Percentiles rank a stretch among this genome's conserved stretches.
Evolutionary conservation across 2,888 invertebrate genomes (phyloP).

Genomic region (Gastrophysa polygoni): DNA sequence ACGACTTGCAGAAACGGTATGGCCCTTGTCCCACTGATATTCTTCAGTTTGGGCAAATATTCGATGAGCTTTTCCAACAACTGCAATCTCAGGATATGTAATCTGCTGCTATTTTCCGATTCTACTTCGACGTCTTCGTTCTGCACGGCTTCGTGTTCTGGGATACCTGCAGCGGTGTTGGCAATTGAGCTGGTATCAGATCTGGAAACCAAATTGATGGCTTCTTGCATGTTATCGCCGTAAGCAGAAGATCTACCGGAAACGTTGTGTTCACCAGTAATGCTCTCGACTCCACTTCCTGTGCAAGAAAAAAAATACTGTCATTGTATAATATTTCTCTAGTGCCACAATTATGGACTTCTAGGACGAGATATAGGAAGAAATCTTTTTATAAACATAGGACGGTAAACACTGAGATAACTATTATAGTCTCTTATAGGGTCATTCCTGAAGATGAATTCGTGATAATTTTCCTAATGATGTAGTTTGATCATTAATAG

Average conservation of each 20-base stretch:
- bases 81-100: slow-evolving; percentile 72
- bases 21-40: slow-evolving; percentile 81
- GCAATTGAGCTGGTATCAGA: slow-evolving; percentile 63
- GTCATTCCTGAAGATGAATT: no score
- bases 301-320: neutral
- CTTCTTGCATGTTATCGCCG: slow-evolving; percentile 72
- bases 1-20: slow-evolving; percentile 92
- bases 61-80: slow-evolving; percentile 78
- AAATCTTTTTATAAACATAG: no score
- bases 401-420: no score
- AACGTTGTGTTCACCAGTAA: slow-evolving; percentile 82
- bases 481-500: no score
- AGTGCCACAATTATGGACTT: no score
- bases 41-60: slow-evolving; percentile 76
- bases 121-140: slow-evolving; percentile 52
- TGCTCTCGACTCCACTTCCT: slow-evolving; percentile 87
- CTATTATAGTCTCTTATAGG: no score
- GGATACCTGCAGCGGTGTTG: slow-evolving; percentile 35
- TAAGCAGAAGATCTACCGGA: slow-evolving; percentile 86
- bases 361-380: no score
- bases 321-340: no score
- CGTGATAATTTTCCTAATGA: no score
- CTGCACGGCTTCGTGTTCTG: slow-evolving; percentile 46
- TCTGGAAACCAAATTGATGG: slow-evolving; percentile 59
- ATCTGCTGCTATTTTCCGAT: slow-evolving; percentile 56